Conservation (phyloP, 2,888 invertebrate genomes). For the Andrena flavipes region DNA sequence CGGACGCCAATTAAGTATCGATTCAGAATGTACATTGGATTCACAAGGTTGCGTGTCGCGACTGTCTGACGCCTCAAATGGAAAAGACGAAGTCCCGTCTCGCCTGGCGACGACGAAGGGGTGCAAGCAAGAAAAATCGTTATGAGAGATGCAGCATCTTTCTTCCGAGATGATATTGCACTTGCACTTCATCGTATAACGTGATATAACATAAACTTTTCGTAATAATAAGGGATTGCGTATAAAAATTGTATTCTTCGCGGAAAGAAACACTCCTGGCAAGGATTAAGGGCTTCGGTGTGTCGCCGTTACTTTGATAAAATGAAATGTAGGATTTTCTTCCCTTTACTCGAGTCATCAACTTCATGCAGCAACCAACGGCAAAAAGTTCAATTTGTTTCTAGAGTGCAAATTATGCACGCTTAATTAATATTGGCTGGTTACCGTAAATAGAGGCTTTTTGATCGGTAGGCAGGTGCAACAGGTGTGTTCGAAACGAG, state of each 20-base stretch:
- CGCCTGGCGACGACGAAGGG: slow-evolving; percentile 37
- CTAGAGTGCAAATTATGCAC: neutral
- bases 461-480: slow-evolving; percentile 15
- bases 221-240: slow-evolving; percentile 1
- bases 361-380: neutral
- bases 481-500: slow-evolving; percentile 28
- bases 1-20: slow-evolving; percentile 58
- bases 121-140: slow-evolving; percentile 62
- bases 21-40: slow-evolving; percentile 38
- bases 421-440: slow-evolving; percentile 6
- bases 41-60: slow-evolving; percentile 59
- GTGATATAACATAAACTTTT: slow-evolving; percentile 28
- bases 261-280: no score
- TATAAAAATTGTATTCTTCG: neutral
- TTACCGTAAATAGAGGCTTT: neutral
- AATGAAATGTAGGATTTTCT: neutral
- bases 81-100: slow-evolving; percentile 22
- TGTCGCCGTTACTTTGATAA: neutral
- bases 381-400: neutral
- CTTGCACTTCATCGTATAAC: slow-evolving; percentile 3
- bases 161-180: slow-evolving; percentile 24
- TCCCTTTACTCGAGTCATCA: neutral
- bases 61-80: slow-evolving; percentile 60
- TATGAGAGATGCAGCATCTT: slow-evolving; percentile 54
- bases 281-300: no score